These are phyloP conservation scores for Liodrosophila aerea DNA, from an alignment of 2,888 invertebrate genomes.

Conservation along the genomic window DNA sequence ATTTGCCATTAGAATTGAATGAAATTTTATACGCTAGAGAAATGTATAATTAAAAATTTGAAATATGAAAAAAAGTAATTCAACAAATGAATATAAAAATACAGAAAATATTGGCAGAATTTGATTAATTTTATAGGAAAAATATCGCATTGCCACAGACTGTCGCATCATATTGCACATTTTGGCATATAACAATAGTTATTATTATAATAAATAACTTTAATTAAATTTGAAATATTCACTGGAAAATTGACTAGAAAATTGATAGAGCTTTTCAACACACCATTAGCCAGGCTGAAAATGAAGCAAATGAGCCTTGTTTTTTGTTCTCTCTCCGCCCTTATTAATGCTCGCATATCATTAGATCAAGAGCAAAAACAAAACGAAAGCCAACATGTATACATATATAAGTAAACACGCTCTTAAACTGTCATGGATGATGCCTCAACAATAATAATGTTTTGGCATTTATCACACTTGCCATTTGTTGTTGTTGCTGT, in stretches of 20 bases:
- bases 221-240: not conserved
- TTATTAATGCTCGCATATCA: slow-evolving; percentile 67
- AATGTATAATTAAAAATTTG: no score
- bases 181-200: no score
- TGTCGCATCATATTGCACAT: no score
- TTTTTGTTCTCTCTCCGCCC: no score
- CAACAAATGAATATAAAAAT: no score
- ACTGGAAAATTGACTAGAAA: not conserved
- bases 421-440: slow-evolving; percentile 36
- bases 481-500: slow-evolving; percentile 19
- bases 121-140: no score
- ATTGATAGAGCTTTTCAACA: not conserved
- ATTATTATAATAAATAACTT: no score
- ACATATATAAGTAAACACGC: slow-evolving; percentile 21
- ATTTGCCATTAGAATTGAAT: no score
- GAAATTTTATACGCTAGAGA: no score
- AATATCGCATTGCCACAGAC: no score
- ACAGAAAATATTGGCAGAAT: no score
- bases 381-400: not conserved
- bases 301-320: slow-evolving; percentile 40
- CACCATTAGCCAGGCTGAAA: slow-evolving; percentile 1
- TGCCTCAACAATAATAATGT: slow-evolving; percentile 65
- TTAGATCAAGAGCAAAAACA: slow-evolving; percentile 40
- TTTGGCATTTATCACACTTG: slow-evolving; percentile 64
- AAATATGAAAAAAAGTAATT: no score